Evolutionary conservation across 1,140 invertebrate species (phyloP).

Genomic region (Oncopeltus fasciatus): DNA sequence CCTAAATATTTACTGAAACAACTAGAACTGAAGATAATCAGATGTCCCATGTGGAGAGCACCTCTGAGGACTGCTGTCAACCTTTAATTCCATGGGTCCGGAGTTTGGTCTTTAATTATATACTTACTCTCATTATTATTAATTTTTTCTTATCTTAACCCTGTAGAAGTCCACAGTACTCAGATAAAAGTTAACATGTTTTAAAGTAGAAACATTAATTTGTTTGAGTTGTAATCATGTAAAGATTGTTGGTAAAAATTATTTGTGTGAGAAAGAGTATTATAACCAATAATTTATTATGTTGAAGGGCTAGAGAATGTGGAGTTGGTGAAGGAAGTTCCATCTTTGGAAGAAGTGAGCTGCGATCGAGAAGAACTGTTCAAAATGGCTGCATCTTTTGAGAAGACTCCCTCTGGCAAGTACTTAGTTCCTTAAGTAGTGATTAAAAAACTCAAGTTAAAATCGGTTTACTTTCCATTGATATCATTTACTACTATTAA

Average conservation of each 20-base stretch:
- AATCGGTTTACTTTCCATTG: no score
- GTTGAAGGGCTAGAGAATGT: neutral
- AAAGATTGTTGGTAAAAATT: neutral
- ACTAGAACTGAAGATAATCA: no score
- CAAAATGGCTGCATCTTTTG: conserved; percentile 17
- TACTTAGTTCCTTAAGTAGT: no score
- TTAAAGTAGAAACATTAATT: neutral
- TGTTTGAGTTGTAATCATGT: neutral
- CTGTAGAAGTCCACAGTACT: neutral
- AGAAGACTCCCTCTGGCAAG: conserved; percentile 8
- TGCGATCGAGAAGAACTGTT: conserved; percentile 10
- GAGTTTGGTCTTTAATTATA: no score
- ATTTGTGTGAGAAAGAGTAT: neutral
- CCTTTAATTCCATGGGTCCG: no score
- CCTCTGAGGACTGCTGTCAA: no score
- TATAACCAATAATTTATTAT: neutral
- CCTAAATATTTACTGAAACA: no score
- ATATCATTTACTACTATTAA: no score
- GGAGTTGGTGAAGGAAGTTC: conserved; percentile 4
- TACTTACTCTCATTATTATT: no score
- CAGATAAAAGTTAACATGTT: neutral
- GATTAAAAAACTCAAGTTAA: no score
- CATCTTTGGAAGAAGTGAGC: conserved; percentile 14
- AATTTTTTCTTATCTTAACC: no score
- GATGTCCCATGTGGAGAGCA: no score